Percentiles rank a stretch among this genome's conserved stretches.
Evolutionary conservation across 2,888 invertebrate species (phyloP).

Genomic region (Peribatodes rhomboidaria): DNA sequence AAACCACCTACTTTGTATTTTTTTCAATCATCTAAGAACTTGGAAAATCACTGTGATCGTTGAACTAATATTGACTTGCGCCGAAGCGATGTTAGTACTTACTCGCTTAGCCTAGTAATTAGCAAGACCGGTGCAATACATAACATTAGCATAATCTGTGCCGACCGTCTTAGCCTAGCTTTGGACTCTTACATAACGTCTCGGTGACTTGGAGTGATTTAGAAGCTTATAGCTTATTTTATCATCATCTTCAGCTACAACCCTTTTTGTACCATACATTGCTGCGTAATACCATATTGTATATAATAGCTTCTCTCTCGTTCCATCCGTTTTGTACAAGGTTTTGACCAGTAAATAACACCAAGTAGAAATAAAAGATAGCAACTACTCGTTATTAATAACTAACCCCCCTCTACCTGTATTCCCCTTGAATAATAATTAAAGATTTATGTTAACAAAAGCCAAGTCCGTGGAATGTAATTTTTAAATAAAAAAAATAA

Average conservation of each 20-base stretch:
- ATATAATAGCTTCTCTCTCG: too few relatives aligned
- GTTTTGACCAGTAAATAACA: too few relatives aligned
- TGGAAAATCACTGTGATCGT: constrained; percentile 35
- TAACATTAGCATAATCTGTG: constrained; percentile 30
- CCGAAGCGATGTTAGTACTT: constrained; percentile 20
- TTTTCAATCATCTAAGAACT: constrained; percentile 15
- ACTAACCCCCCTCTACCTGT: too few relatives aligned
- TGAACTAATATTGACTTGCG: constrained; percentile 27
- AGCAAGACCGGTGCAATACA: constrained; percentile 22
- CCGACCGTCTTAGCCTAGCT: constrained; percentile 3
- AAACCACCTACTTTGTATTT: neutral
- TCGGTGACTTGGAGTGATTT: neutral
- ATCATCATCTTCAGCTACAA: neutral
- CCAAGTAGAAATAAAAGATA: too few relatives aligned
- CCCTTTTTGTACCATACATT: too few relatives aligned
- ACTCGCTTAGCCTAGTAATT: constrained; percentile 26
- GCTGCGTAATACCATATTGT: neutral
- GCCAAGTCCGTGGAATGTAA: too few relatives aligned
- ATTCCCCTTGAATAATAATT: too few relatives aligned
- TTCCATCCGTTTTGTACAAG: too few relatives aligned
- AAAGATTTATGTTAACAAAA: too few relatives aligned
- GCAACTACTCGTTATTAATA: too few relatives aligned
- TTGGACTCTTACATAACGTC: constrained; percentile 14
- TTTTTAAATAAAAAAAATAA: too few relatives aligned
- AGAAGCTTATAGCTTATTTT: neutral